phyloP scores from a whole-genome alignment of 2,797 vertebrate species.

The Lutjanus argentimaculatus region DNA sequence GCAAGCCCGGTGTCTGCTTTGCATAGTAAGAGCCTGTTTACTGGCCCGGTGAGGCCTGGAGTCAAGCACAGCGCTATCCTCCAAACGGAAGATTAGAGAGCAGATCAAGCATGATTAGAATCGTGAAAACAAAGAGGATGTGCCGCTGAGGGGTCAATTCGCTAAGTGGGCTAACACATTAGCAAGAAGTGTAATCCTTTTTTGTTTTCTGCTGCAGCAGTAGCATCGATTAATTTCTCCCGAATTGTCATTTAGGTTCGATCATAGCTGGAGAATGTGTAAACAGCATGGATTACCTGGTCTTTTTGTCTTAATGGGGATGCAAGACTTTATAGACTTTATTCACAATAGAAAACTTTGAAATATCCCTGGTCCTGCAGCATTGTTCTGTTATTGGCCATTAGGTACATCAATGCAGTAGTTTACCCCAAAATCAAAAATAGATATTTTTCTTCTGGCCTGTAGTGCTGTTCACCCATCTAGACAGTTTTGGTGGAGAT shows the following conservation, averaged over 20 bases:
- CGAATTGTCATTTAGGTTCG: conserved; percentile 17
- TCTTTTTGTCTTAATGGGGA: conserved; percentile 1
- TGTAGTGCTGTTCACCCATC: too few species aligned
- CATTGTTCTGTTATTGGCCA: not conserved
- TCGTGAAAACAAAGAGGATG: conserved; percentile 62
- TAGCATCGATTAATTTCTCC: conserved; percentile 26
- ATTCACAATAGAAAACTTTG: conserved; percentile 1
- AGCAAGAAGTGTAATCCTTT: conserved; percentile 34
- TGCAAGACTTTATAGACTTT: conserved; percentile 5
- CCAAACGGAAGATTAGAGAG: conserved; percentile 78
- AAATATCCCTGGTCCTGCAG: not conserved
- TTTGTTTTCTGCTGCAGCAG: conserved; percentile 26
- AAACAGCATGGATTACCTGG: conserved; percentile 8
- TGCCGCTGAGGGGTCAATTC: conserved; percentile 67
- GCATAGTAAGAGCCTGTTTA: conserved; percentile 82
- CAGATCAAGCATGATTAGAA: conserved; percentile 79
- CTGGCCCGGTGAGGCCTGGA: conserved; percentile 55
- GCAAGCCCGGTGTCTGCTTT: conserved; percentile 61
- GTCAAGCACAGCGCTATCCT: conserved; percentile 66
- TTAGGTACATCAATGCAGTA: not conserved
- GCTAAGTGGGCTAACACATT: conserved; percentile 58
- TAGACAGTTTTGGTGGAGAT: too few species aligned
- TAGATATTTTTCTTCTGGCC: too few species aligned
- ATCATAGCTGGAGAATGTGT: conserved; percentile 13
- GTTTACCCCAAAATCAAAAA: too few species aligned